phyloP scores from a whole-genome alignment of 2,797 vertebrate species.

The Amphiprion clarkii region DNA sequence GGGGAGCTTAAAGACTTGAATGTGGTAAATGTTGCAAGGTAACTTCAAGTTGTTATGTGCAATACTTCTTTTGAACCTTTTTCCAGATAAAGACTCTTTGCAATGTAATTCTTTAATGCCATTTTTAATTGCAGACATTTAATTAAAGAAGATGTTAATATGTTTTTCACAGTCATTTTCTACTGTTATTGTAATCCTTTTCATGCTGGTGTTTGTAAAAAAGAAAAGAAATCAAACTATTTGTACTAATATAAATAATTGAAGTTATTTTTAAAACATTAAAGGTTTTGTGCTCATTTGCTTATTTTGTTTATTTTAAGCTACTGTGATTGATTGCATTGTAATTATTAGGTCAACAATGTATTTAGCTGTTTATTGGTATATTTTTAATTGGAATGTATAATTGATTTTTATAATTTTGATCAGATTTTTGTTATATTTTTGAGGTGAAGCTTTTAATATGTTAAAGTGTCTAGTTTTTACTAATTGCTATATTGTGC shows the following conservation, averaged over 20 bases:
- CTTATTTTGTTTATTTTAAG: constrained; percentile 99
- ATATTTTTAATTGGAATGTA: constrained; percentile 99
- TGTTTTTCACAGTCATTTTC: constrained; percentile 99
- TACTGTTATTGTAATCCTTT: constrained; percentile 99
- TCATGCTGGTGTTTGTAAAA: constrained; percentile 99
- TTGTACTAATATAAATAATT: constrained; percentile 99
- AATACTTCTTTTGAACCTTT: constrained; percentile 99
- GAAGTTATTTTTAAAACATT: constrained; percentile 99
- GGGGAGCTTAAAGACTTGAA: constrained; percentile 99
- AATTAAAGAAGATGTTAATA: constrained; percentile 95
- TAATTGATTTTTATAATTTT: constrained; percentile 99
- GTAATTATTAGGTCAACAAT: constrained; percentile 99
- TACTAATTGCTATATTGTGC: constrained; percentile 99
- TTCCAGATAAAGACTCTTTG: constrained; percentile 98
- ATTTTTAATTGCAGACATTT: constrained; percentile 99
- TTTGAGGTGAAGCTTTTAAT: constrained; percentile 99
- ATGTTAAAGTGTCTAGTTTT: constrained; percentile 99
- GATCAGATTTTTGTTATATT: constrained; percentile 99
- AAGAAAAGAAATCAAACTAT: constrained; percentile 99
- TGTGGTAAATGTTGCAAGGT: constrained; percentile 99
- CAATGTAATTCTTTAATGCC: constrained; percentile 99
- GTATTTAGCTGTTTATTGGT: constrained; percentile 99
- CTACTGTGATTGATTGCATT: constrained; percentile 99
- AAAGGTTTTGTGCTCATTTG: constrained; percentile 99
- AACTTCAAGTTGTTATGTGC: constrained; percentile 99